Evolutionary conservation across 64 coral and sea anemone genomes (phyloP).

Genomic region (Orbicella faveolata): DNA sequence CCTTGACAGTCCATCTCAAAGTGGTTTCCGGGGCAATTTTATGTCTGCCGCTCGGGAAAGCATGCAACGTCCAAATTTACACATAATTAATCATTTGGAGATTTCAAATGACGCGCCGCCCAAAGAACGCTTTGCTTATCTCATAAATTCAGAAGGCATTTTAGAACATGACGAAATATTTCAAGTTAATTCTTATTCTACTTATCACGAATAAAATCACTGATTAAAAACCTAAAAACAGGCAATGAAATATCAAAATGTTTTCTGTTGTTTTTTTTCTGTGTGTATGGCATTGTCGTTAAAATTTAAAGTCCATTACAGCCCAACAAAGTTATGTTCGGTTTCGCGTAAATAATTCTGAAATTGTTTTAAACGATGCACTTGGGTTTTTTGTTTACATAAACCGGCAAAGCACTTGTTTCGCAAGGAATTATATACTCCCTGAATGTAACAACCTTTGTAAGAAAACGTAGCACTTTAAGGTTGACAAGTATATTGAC

Average conservation of each 20-base stretch:
- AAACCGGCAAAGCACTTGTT: not conserved
- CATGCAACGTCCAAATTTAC: conserved; percentile 1
- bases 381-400: not conserved
- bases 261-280: not conserved
- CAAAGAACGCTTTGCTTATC: not conserved
- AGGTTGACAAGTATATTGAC: conserved; percentile 7
- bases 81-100: conserved; percentile 38
- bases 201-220: not conserved
- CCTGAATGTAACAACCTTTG: not conserved
- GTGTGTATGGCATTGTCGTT: not conserved
- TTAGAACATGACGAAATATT: not conserved
- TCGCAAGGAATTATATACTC: not conserved
- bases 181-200: not conserved
- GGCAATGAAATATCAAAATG: not conserved
- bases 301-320: not conserved
- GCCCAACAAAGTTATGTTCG: not conserved
- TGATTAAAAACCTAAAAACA: not conserved
- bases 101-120: conserved; percentile 19
- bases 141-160: conserved; percentile 9
- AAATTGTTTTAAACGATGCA: not conserved
- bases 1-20: conserved; percentile 9
- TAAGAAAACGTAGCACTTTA: not conserved
- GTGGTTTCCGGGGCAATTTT: conserved; percentile 4
- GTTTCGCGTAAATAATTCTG: not conserved
- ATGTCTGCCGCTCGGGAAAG: not conserved